phyloP scores from a whole-genome alignment of 2,888 invertebrate genomes.

The Cephus rjabovi region DNA sequence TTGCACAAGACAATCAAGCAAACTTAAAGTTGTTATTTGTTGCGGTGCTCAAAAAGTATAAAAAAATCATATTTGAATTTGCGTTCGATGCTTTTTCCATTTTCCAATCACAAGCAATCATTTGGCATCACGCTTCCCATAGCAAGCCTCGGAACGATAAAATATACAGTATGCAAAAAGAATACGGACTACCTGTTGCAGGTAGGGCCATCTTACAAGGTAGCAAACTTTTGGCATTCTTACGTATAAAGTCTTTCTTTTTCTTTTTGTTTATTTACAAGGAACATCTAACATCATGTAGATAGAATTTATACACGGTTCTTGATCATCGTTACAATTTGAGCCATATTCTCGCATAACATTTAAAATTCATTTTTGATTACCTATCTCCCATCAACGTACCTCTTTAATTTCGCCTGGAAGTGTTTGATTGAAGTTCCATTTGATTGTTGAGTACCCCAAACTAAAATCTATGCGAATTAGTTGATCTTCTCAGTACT shows the following conservation, averaged over 20 bases:
- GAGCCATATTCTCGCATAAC: conserved; percentile 39
- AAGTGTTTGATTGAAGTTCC: conserved; percentile 31
- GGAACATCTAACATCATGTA: conserved; percentile 59
- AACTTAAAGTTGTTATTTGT: not conserved
- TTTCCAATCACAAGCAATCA: not conserved
- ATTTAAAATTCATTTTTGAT: conserved; percentile 34
- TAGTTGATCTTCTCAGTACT: not conserved
- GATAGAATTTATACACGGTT: conserved; percentile 50
- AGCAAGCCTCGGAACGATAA: not conserved
- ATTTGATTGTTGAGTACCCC: conserved; percentile 24
- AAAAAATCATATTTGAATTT: not conserved
- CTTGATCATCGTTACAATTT: conserved; percentile 40
- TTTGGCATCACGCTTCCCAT: not conserved
- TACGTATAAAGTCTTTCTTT: conserved; percentile 48
- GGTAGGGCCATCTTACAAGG: conserved; percentile 38
- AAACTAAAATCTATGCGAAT: not conserved
- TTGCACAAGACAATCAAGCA: too few relatives aligned
- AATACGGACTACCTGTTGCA: not conserved
- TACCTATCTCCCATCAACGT: conserved; percentile 23
- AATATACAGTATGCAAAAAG: not conserved
- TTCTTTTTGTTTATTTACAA: conserved; percentile 52
- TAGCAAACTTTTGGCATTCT: conserved; percentile 51
- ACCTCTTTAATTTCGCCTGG: not conserved
- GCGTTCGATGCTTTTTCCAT: not conserved
- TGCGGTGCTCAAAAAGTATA: not conserved